Evolutionary conservation across 2,797 vertebrate genomes (phyloP), one percentile per base, ranked within the genome.

Genomic region (Manis crassicaudata): DNA sequence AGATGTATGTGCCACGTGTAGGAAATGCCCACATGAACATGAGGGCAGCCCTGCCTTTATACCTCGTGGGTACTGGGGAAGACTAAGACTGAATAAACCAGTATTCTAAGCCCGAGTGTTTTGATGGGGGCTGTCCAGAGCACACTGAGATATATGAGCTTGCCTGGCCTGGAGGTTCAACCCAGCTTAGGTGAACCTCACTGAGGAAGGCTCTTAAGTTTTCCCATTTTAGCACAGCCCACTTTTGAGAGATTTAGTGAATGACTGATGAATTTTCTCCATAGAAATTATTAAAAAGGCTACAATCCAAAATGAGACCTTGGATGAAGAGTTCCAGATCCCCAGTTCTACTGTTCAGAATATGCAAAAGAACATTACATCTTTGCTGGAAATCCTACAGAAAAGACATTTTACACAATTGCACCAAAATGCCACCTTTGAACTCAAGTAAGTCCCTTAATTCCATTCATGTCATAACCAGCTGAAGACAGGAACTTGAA

Each of bases 231-330:
- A 75, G 43, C 50, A 9, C 54, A 32, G 12, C 81, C 63, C 50
- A 6, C 70, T 60, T 76, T 68, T 77, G 8, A 95, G 86, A 92
- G 8, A 54, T 14, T 35, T 40, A 21, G 2, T 72, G 70, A 72
- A 23, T 70, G 16, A 83, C 2, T 27, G 17, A 58, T 62, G 12
- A 23, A 40, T 96, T 93, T 98, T 56, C 20, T 94, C 29, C 75
- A 29, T 75, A 99, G 99, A 94, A 37, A 98, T 99, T 88, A 97
- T 97, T 76, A 97, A 98, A 96, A 98, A 99, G 97, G 98, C 98
- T 56, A 25, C 56, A 58, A 98, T 92, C n/a, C 94, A 99, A 65
- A 99, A 99, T 96, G 97, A 98, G 96, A 99, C 99, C 0, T 52
- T 96, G 50, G 98, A 95, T 12, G 91, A 97, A 82, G 98, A 98